These are phyloP conservation scores for Philantomba maxwellii DNA, from an alignment of 2,113 vertebrate genomes.

Conservation along the genomic window DNA sequence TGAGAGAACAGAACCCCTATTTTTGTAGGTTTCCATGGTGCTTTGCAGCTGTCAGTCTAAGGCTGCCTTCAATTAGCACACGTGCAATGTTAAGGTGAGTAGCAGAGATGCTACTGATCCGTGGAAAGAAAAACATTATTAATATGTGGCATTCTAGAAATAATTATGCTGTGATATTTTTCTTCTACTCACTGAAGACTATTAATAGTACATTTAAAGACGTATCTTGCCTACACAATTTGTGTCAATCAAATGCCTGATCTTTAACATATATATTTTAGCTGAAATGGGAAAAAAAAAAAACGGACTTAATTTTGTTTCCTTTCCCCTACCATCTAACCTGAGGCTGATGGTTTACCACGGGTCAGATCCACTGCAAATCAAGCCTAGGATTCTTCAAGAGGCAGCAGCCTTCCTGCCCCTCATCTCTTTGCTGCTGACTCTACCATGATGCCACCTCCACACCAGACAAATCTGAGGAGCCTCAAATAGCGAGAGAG, in stretches of 20 bases:
- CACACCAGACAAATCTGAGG: constrained; percentile 6
- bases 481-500: constrained; percentile 18
- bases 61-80: constrained; percentile 77
- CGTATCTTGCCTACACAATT: constrained; percentile 66
- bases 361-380: constrained; percentile 46
- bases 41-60: constrained; percentile 77
- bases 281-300: constrained; percentile 38
- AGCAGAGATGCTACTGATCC: constrained; percentile 76
- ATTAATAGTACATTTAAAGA: constrained; percentile 74
- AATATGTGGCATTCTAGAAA: constrained; percentile 76
- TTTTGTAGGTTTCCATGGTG: constrained; percentile 76
- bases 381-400: neutral
- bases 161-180: constrained; percentile 73
- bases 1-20: constrained; percentile 77
- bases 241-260: constrained; percentile 67
- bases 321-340: neutral
- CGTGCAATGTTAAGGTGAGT: constrained; percentile 67
- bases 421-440: constrained; percentile 9
- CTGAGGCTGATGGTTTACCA: constrained; percentile 37
- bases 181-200: constrained; percentile 68
- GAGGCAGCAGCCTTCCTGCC: neutral
- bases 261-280: constrained; percentile 70
- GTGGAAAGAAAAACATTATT: constrained; percentile 74
- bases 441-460: neutral
- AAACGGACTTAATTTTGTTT: neutral